Evolutionary conservation across 2,888 invertebrate species (phyloP), one percentile per base, ranked within the genome.

Genomic region (Platynereis dumerilii): DNA sequence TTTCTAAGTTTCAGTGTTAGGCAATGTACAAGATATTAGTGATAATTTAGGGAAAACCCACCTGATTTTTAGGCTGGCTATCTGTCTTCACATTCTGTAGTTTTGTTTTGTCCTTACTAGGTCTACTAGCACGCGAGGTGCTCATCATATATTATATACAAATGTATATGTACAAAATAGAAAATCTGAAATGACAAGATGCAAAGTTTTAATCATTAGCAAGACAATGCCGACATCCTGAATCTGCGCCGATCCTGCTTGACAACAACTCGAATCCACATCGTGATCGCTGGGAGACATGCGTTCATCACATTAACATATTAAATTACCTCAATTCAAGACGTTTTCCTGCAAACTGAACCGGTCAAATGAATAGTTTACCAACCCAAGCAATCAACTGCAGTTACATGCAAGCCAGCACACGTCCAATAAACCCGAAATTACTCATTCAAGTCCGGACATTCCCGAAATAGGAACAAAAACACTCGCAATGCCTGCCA

Each of bases 111-210:
- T 76, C 75, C 69, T 75, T 77, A 62, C 68, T 74, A 64, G 74
- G 72, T 74, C 74, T 70, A 72, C 74, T 75, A 74, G 76, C 76
- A 74, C 80, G 77, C 75, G 75, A 72, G 68, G 80, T 76, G 78
- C 72, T 78, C 81, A 75, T 73, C 73, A 74, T 78, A 76, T 79
- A 80, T 78, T 34, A 34, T 34, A 34, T 34, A 34, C 34, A 34
- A 34, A 34, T 59, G 64, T 76, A 76, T 76, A 76, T 76, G 72
- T 76, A 76, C 78, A 79, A 78, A 70, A 74, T 59, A 65, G 65
- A 60, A 62, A 65, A 75, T 74, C 72, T 75, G 71, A 69, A 75
- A 72, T 54, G 27, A 56, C 60, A 66, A 66, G 34, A 65, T n/a
- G 15, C 17, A 24, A 56, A 2, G 17, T 24, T 15, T 2, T 60